Base-by-base conservation (phyloP, 2,113 vertebrate genomes). In the Takifugu bimaculatus region DNA sequence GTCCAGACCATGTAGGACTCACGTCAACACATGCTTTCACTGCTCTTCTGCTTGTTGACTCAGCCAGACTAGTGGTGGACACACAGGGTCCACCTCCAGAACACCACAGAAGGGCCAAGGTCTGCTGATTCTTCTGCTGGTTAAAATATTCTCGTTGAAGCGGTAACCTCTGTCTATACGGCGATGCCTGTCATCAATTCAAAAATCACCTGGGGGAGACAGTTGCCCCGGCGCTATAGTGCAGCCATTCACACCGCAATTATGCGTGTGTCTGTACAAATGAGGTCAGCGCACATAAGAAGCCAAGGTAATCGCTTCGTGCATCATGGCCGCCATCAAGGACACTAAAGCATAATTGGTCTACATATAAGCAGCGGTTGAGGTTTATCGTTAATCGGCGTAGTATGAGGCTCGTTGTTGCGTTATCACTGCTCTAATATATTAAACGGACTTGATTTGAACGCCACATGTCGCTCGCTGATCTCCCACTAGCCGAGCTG, bases 201-300 rank as follows among this genome's bases (percentile, higher is more conserved):
- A 53, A 81, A 81, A 83, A 76, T 72, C 78, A 78, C 66, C 72
- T 58, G 48, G 55, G 78, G 80, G 65, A 78, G 68, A 68, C 27
- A 20, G 64, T 65, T 67, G 74, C 76, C 68, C 68, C 47, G 15
- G 63, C 61, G 72, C 71, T 77, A 50, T 59, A 74, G 63, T 58
- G 43, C 67, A 70, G 66, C 56, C 77, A 72, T 83, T 74, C 77
- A 68, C 73, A 72, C 68, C 57, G 78, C 85, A 84, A 84, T 85
- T 85, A 83, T 81, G 74, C 68, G 75, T 60, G 79, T 77, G 74
- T 84, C 77, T 72, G 78, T 75, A 44, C 68, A 85, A 88, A 88
- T 87, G 80, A 86, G 82, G 84, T 85, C 79, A 83, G 54, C 59
- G 72, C 71, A 81, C 79, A 83, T 79, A 73, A 84, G 77, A 85